Conservation (phyloP, 2,888 invertebrate species). For the Andrena chrysosceles region DNA sequence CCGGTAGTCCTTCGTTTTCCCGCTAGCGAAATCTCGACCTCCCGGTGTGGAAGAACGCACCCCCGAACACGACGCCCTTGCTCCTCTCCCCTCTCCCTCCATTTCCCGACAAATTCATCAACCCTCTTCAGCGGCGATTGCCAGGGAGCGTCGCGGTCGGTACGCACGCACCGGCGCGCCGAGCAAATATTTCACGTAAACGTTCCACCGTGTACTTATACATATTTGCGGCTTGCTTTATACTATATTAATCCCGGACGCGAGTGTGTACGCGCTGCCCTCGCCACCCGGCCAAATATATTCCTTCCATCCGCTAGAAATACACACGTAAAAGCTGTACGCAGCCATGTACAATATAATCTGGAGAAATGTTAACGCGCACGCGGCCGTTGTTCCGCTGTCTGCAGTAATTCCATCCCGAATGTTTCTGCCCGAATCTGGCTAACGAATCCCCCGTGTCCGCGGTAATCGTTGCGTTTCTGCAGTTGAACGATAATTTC, state of each 20-base stretch:
- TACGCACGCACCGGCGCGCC: slow-evolving; percentile 45
- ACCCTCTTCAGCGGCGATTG: slow-evolving; percentile 63
- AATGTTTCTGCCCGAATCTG: neutral
- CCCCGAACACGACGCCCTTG: slow-evolving; percentile 40
- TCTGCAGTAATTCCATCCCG: neutral
- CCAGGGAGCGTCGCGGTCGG: slow-evolving; percentile 48
- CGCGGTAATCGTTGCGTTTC: no score
- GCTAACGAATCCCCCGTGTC: neutral
- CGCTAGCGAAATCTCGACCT: slow-evolving; percentile 64
- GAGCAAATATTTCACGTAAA: slow-evolving; percentile 58
- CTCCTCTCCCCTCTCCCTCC: neutral
- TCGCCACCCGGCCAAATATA: neutral
- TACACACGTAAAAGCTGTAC: neutral
- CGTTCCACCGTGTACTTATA: slow-evolving; percentile 20
- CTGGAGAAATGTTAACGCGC: neutral
- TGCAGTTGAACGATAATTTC: no score
- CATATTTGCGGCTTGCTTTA: slow-evolving; percentile 32
- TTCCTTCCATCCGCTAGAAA: neutral
- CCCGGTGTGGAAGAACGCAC: slow-evolving; percentile 54
- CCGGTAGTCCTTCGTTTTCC: slow-evolving; percentile 51
- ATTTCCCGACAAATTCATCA: slow-evolving; percentile 62
- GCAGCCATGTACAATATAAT: neutral
- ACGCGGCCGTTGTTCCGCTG: neutral
- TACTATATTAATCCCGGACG: slow-evolving; percentile 33
- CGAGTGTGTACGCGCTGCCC: neutral